These are phyloP conservation scores for Diorhabda carinulata DNA, from an alignment of 1,140 invertebrate species.

Conservation along the genomic window DNA sequence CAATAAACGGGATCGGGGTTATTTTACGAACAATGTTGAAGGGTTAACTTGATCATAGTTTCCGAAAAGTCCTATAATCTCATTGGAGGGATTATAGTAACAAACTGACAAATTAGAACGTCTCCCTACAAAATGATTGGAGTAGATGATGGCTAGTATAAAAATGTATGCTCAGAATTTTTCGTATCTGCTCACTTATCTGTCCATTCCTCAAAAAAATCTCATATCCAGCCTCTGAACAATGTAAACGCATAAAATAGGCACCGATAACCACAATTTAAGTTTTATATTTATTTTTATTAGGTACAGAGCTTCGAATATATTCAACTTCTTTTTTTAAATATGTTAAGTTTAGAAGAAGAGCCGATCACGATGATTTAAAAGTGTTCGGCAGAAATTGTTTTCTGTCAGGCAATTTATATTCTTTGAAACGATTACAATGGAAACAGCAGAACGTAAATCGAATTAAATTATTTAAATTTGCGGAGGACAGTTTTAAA, in stretches of 20 bases:
- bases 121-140: no score
- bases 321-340: not conserved
- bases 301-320: not conserved
- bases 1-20: no score
- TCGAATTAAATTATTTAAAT: not conserved
- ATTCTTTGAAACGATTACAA: not conserved
- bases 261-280: not conserved
- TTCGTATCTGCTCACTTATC: no score
- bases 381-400: not conserved
- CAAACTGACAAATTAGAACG: no score
- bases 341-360: not conserved
- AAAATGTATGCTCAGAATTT: no score
- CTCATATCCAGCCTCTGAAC: not conserved
- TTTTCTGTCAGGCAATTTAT: not conserved
- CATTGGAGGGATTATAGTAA: no score
- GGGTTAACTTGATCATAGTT: no score
- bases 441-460: not conserved
- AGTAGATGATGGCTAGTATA: no score
- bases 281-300: not conserved
- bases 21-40: no score
- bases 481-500: no score
- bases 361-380: conserved; percentile 1
- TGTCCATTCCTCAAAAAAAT: no score
- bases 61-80: no score
- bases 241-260: not conserved